Evolutionary conservation across 2,888 invertebrate genomes (phyloP).

Genomic region (Mesorhabditis belari): DNA sequence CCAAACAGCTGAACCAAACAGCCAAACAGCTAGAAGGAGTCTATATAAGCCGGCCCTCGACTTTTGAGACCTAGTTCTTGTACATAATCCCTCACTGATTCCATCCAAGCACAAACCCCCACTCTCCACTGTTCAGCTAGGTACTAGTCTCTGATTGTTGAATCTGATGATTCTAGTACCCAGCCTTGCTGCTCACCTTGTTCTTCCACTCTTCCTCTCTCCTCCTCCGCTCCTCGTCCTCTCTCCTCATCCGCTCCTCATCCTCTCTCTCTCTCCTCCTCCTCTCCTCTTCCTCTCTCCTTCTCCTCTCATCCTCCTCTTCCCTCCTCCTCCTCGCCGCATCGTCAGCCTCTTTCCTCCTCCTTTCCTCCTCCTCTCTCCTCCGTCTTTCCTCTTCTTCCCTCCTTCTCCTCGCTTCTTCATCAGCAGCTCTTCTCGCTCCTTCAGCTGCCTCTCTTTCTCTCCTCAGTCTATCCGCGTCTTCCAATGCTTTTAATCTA

Average conservation of each 20-base stretch:
- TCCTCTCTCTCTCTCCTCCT: constrained; percentile 12
- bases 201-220: constrained; percentile 6
- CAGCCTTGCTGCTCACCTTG: too few species aligned
- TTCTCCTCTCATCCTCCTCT: constrained; percentile 28
- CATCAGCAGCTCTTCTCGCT: constrained; percentile 38
- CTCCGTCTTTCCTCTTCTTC: constrained; percentile 38
- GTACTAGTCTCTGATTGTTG: too few species aligned
- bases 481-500: constrained; percentile 50
- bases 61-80: too few species aligned
- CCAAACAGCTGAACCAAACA: not conserved
- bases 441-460: constrained; percentile 52
- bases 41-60: too few species aligned
- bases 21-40: not conserved
- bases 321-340: constrained; percentile 13
- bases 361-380: constrained; percentile 39
- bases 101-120: too few species aligned
- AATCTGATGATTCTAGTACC: too few species aligned
- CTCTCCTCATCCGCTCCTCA: constrained; percentile 2
- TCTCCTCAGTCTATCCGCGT: constrained; percentile 47
- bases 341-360: constrained; percentile 22
- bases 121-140: too few species aligned
- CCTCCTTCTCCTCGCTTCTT: constrained; percentile 41
- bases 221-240: constrained; percentile 8
- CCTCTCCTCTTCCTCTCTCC: constrained; percentile 9
- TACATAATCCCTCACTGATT: too few species aligned